phyloP scores from a whole-genome alignment of 2,888 invertebrate genomes.

The Drosophila pullipes region DNA sequence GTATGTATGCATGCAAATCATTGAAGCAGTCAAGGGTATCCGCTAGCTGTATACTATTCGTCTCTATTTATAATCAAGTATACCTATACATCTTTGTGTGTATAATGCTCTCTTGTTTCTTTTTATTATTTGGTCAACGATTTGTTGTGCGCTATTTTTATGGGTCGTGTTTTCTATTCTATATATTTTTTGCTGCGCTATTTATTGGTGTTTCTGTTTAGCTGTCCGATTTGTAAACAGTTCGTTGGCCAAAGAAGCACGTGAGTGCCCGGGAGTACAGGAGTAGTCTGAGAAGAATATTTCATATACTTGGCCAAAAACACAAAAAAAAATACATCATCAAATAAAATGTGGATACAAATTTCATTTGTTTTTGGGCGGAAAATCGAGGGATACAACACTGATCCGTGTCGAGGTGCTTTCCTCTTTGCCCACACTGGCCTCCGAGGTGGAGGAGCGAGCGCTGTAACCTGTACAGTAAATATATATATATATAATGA shows the following conservation, averaged over 20 bases:
- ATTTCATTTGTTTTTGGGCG: conserved; percentile 45
- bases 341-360: conserved; percentile 2
- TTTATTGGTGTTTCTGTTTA: conserved; percentile 60
- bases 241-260: conserved; percentile 49
- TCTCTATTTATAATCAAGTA: conserved; percentile 34
- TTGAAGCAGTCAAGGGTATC: conserved; percentile 49
- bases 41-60: background rate
- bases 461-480: conserved; percentile 45
- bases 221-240: conserved; percentile 69
- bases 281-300: background rate
- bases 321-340: background rate
- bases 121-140: conserved; percentile 31
- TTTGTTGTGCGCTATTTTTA: conserved; percentile 63
- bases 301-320: conserved; percentile 4
- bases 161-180: conserved; percentile 24
- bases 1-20: conserved; percentile 8
- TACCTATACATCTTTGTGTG: conserved; percentile 5
- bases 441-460: conserved; percentile 64
- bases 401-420: conserved; percentile 67
- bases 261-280: conserved; percentile 21
- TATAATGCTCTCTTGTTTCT: conserved; percentile 27
- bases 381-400: conserved; percentile 80
- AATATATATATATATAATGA: background rate
- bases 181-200: conserved; percentile 14
- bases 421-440: conserved; percentile 57